Percentiles rank a stretch among this genome's conserved stretches.
Conservation (phyloP, 2,113 vertebrate genomes). For the Phocoena sinus region DNA sequence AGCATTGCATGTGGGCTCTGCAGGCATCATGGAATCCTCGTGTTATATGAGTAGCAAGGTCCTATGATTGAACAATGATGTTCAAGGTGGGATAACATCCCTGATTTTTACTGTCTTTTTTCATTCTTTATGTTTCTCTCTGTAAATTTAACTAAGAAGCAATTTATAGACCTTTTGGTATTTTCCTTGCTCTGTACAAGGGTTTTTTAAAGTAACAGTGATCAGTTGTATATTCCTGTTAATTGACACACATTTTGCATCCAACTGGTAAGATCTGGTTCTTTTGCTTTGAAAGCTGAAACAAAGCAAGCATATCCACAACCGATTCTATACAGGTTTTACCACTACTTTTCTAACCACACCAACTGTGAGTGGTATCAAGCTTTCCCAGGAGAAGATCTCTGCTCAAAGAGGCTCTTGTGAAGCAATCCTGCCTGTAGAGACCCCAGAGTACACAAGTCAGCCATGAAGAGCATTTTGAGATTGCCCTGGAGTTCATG, state of each 20-base stretch:
- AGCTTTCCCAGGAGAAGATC: neutral
- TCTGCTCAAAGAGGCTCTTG: neutral
- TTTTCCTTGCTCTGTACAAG: neutral
- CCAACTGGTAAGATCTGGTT: neutral
- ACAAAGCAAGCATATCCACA: neutral
- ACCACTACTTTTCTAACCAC: neutral
- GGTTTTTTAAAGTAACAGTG: neutral
- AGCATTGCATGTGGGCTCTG: neutral
- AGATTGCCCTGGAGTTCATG: constrained; percentile 18
- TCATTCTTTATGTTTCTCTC: neutral
- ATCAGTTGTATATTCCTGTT: neutral
- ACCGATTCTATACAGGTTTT: neutral
- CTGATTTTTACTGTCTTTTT: neutral
- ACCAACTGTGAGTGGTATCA: neutral
- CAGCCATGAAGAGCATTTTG: neutral
- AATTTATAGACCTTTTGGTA: neutral
- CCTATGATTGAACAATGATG: neutral
- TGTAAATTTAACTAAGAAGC: neutral
- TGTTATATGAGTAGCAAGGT: neutral
- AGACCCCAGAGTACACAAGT: neutral
- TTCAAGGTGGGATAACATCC: neutral
- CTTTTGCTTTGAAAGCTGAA: constrained; percentile 1
- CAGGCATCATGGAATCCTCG: neutral
- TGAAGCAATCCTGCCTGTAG: neutral
- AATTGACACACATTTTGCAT: neutral